phyloP scores from a whole-genome alignment of 2,888 invertebrate species.

The Gymnosoma rotundatum region DNA sequence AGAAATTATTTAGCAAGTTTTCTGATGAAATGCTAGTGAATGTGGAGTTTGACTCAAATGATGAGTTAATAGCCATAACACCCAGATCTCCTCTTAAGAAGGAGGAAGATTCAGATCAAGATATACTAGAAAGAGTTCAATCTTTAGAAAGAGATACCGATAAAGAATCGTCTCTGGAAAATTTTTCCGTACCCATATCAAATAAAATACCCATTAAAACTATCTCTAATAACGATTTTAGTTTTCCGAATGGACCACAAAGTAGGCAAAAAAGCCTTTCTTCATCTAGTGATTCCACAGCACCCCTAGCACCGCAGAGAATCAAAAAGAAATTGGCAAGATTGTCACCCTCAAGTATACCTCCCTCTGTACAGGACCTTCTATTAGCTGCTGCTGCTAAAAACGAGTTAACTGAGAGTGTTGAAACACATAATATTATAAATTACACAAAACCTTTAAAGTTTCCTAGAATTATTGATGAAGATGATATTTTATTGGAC shows the following conservation, averaged over 20 bases:
- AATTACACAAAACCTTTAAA: constrained; percentile 63
- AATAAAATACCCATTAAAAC: constrained; percentile 45
- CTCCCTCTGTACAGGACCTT: constrained; percentile 81
- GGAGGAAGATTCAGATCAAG: constrained; percentile 69
- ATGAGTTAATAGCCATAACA: constrained; percentile 78
- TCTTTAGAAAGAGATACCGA: constrained; percentile 75
- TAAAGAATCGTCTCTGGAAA: constrained; percentile 7
- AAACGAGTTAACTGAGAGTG: not conserved
- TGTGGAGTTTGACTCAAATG: constrained; percentile 81
- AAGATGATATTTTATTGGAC: constrained; percentile 70
- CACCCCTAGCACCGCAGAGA: constrained; percentile 75
- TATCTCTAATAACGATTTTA: constrained; percentile 51
- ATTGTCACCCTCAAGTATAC: constrained; percentile 77
- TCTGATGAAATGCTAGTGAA: constrained; percentile 80
- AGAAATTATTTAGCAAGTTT: constrained; percentile 79
- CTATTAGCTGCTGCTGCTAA: constrained; percentile 66
- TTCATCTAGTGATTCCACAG: constrained; percentile 78
- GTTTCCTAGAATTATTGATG: constrained; percentile 74
- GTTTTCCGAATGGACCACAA: constrained; percentile 78
- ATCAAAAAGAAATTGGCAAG: constrained; percentile 77
- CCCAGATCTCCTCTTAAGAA: constrained; percentile 71
- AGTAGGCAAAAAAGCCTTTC: constrained; percentile 78
- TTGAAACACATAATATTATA: not conserved
- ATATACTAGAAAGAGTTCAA: constrained; percentile 74
- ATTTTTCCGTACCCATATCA: not conserved